A percentile compares a stretch with the other conserved stretches of the same genome.
Evolutionary conservation across 2,797 vertebrate species (phyloP).

Genomic region (Hippoglossus hippoglossus): DNA sequence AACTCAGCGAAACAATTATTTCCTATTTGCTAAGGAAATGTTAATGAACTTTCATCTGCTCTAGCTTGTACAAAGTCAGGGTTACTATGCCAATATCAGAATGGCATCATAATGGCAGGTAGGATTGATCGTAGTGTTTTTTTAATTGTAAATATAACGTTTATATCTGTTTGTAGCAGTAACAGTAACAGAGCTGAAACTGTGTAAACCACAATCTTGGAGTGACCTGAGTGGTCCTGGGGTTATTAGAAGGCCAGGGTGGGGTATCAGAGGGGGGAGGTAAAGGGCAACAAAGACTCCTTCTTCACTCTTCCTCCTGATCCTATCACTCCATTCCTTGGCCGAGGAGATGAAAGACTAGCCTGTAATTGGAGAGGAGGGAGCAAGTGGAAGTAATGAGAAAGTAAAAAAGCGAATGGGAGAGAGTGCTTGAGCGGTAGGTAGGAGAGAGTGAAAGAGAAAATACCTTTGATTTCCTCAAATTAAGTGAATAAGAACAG

Average conservation of each 20-base stretch:
- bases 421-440: conserved; percentile 74
- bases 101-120: neutral
- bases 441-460: conserved; percentile 70
- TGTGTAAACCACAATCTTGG: conserved; percentile 44
- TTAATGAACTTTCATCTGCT: no score
- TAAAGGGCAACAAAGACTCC: conserved; percentile 82
- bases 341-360: conserved; percentile 84
- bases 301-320: conserved; percentile 86
- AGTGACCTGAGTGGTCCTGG: conserved; percentile 70
- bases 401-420: conserved; percentile 68
- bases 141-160: conserved; percentile 3
- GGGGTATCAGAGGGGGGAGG: conserved; percentile 62
- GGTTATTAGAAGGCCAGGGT: conserved; percentile 78
- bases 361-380: conserved; percentile 83
- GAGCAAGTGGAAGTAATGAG: conserved; percentile 82
- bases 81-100: neutral
- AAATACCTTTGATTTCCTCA: conserved; percentile 83
- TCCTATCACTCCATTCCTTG: conserved; percentile 86
- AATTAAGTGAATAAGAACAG: conserved; percentile 83
- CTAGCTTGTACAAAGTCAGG: no score
- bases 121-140: neutral
- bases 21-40: no score
- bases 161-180: conserved; percentile 8
- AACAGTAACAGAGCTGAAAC: conserved; percentile 34
- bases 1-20: neutral